These are phyloP conservation scores for Enteromius mattozi DNA, from an alignment of 2,797 vertebrate species.

Conservation along the genomic window DNA sequence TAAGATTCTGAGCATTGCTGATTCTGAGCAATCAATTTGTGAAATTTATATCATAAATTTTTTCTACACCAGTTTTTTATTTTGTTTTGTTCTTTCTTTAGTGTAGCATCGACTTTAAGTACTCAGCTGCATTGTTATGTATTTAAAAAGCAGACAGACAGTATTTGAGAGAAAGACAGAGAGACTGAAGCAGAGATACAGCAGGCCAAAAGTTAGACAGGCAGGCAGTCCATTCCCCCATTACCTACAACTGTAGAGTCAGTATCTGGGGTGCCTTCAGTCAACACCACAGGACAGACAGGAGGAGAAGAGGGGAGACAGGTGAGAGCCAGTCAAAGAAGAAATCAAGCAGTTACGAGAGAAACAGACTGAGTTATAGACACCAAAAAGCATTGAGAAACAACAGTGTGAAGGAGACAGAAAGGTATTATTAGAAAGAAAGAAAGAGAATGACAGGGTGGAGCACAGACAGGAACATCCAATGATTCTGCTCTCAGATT, in stretches of 20 bases:
- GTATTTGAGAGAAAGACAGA: conserved; percentile 20
- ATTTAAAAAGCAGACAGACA: background rate
- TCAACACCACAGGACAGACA: conserved; percentile 76
- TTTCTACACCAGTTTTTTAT: background rate
- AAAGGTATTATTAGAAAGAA: conserved; percentile 47
- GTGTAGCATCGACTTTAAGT: background rate
- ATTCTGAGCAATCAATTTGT: background rate
- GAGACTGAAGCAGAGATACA: conserved; percentile 35
- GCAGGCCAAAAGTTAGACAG: conserved; percentile 37
- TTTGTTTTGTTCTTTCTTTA: background rate
- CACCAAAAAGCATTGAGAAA: conserved; percentile 40
- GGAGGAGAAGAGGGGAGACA: conserved; percentile 74
- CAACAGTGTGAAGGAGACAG: conserved; percentile 43
- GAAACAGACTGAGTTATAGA: conserved; percentile 53
- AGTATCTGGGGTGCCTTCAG: conserved; percentile 90
- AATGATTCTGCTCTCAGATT: conserved; percentile 54
- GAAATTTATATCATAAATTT: background rate
- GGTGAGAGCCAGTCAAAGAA: conserved; percentile 72
- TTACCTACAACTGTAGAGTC: conserved; percentile 86
- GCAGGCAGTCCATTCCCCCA: conserved; percentile 66
- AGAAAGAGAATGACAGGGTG: conserved; percentile 47
- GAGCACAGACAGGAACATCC: conserved; percentile 50
- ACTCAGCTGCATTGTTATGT: conserved; percentile 51
- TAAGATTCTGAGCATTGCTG: too few species aligned
- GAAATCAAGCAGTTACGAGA: conserved; percentile 63